Conservation (phyloP, 1,140 invertebrate genomes). For the Bombus soroeensis region DNA sequence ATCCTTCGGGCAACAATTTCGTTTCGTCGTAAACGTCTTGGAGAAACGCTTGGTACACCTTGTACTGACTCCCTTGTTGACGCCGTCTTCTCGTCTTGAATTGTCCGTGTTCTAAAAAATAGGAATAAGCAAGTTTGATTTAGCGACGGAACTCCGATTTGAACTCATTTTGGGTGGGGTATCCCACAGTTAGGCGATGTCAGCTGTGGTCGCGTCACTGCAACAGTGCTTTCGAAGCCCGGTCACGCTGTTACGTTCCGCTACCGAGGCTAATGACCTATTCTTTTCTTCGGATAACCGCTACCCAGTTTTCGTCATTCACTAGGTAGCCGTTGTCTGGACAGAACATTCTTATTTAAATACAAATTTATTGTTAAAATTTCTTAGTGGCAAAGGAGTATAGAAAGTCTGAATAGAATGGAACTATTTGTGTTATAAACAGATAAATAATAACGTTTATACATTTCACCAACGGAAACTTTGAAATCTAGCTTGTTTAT, state of each 20-base stretch:
- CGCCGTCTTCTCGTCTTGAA: not conserved
- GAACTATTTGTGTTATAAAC: not conserved
- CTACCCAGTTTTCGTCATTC: too few species aligned
- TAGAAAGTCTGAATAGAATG: not conserved
- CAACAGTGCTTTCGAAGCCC: too few species aligned
- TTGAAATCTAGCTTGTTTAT: not conserved
- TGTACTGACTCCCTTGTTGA: slow-evolving; percentile 2
- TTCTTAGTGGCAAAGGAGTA: not conserved
- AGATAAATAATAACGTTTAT: not conserved
- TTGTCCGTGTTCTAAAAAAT: not conserved
- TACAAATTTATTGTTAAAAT: not conserved
- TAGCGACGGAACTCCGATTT: too few species aligned
- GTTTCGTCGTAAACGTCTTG: slow-evolving; percentile 42
- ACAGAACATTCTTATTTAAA: not conserved
- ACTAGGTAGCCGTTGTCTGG: too few species aligned
- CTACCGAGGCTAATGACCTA: too few species aligned
- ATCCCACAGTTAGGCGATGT: too few species aligned
- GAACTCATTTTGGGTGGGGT: too few species aligned
- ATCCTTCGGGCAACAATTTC: slow-evolving; percentile 17
- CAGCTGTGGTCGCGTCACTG: too few species aligned
- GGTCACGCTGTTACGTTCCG: too few species aligned
- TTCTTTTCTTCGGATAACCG: too few species aligned
- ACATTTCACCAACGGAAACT: not conserved
- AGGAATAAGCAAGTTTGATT: not conserved
- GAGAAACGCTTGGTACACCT: slow-evolving; percentile 17